Conservation (phyloP, 2,797 vertebrate species). For the Rachycentron canadum region DNA sequence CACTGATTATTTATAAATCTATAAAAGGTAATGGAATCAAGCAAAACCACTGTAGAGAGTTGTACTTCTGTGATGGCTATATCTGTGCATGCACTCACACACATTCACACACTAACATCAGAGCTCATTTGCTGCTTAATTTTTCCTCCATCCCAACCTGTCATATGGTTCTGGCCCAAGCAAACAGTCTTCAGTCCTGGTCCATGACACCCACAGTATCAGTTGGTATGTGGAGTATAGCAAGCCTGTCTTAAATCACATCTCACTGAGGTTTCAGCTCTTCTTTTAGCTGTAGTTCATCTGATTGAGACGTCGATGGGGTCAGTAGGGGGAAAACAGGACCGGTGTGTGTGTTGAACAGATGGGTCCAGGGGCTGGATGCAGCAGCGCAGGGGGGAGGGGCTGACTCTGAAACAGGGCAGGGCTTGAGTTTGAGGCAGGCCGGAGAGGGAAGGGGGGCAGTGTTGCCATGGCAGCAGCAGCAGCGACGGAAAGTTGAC, state of each 20-base stretch:
- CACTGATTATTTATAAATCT: slow-evolving; percentile 26
- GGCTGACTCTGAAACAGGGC: slow-evolving; percentile 90
- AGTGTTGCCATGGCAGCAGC: slow-evolving; percentile 88
- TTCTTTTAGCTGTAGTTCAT: slow-evolving; percentile 21
- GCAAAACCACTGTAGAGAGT: slow-evolving; percentile 1
- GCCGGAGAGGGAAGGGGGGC: slow-evolving; percentile 88
- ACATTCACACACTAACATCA: slow-evolving; percentile 75
- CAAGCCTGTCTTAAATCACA: slow-evolving; percentile 34
- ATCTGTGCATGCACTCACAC: slow-evolving; percentile 51
- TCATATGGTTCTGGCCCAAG: background rate
- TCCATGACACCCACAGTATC: slow-evolving; percentile 14
- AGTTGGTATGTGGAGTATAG: slow-evolving; percentile 18
- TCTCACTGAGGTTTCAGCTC: slow-evolving; percentile 36
- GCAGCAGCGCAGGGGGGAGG: slow-evolving; percentile 89
- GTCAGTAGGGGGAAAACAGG: slow-evolving; percentile 94
- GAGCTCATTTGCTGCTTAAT: slow-evolving; percentile 17
- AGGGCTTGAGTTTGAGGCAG: slow-evolving; percentile 85
- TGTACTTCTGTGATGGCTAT: slow-evolving; percentile 48
- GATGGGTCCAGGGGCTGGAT: slow-evolving; percentile 90
- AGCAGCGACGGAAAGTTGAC: slow-evolving; percentile 85
- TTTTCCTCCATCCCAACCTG: background rate
- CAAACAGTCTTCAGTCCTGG: slow-evolving; percentile 16
- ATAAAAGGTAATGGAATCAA: slow-evolving; percentile 1
- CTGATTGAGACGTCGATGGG: slow-evolving; percentile 30
- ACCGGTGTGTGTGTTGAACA: slow-evolving; percentile 90